Evolutionary conservation across 2,113 vertebrate species (phyloP).

Genomic region (Anguilla rostrata): DNA sequence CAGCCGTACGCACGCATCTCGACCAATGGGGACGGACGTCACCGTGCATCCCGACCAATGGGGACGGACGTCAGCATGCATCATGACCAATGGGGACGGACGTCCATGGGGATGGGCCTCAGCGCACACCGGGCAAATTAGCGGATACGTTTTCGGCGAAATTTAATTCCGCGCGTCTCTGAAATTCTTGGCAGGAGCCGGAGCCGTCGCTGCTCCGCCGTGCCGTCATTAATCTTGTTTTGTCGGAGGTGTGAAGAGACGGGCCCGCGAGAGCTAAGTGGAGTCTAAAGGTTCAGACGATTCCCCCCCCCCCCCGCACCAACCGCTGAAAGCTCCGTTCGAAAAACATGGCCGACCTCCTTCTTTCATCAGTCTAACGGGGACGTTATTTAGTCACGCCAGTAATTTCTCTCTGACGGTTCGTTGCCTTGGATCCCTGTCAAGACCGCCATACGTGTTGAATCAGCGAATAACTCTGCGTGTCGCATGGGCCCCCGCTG

Average conservation of each 20-base stretch:
- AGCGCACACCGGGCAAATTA: conserved; percentile 59
- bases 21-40: conserved; percentile 16
- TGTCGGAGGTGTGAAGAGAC: conserved; percentile 38
- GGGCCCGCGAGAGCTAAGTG: conserved; percentile 39
- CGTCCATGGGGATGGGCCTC: conserved; percentile 36
- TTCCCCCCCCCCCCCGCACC: not conserved
- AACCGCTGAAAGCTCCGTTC: not conserved
- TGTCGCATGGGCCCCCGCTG: not conserved
- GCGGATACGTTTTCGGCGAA: conserved; percentile 65
- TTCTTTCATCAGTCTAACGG: not conserved
- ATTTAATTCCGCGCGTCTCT: conserved; percentile 69
- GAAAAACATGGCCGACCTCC: not conserved
- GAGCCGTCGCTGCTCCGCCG: conserved; percentile 66
- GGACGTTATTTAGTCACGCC: conserved; percentile 7
- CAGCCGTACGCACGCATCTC: not conserved
- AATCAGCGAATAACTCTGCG: not conserved
- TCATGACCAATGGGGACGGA: not conserved
- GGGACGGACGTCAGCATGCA: not conserved
- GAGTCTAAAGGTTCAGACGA: not conserved
- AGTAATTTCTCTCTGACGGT: not conserved
- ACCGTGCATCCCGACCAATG: conserved; percentile 18
- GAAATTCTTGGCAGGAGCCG: conserved; percentile 72
- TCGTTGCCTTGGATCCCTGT: not conserved
- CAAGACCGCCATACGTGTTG: not conserved
- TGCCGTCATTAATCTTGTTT: conserved; percentile 74